Evolutionary conservation across 30 jellyfish, hydroid and myxozoan genomes (phyloP).

Genomic region (Aurelia sp.): DNA sequence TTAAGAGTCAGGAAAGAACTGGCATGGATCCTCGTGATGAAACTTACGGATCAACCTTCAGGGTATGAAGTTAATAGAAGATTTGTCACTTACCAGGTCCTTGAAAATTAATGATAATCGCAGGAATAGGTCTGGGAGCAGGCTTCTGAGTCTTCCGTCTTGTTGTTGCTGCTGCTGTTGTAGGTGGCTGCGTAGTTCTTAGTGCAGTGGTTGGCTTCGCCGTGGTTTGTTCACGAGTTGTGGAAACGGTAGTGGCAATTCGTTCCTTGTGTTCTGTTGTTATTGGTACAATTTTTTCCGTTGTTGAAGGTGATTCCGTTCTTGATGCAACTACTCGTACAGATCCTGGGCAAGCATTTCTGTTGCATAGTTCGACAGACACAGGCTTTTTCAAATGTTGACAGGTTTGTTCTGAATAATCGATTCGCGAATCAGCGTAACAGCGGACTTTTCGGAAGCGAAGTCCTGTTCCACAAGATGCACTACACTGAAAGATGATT

Average conservation of each 20-base stretch:
- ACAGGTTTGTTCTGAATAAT: slow-evolving; percentile 76
- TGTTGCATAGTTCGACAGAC: slow-evolving; percentile 68
- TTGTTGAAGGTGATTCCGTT: too few relatives aligned
- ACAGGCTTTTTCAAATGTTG: slow-evolving; percentile 60
- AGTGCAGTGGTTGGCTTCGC: slow-evolving; percentile 19
- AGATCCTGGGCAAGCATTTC: slow-evolving; percentile 48
- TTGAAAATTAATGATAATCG: slow-evolving; percentile 43
- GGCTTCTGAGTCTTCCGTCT: slow-evolving; percentile 19
- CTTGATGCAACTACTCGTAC: not conserved
- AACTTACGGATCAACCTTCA: too few relatives aligned
- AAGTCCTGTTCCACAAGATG: slow-evolving; percentile 84
- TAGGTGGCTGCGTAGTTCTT: slow-evolving; percentile 1
- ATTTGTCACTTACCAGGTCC: slow-evolving; percentile 71
- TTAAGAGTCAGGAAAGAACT: too few relatives aligned
- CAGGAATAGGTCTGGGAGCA: slow-evolving; percentile 54
- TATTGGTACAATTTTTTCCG: too few relatives aligned
- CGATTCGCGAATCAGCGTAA: slow-evolving; percentile 90
- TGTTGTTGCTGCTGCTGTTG: slow-evolving; percentile 12
- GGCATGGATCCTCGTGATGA: too few relatives aligned
- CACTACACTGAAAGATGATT: slow-evolving; percentile 78
- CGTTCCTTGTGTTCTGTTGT: too few relatives aligned
- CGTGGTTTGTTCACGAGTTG: slow-evolving; percentile 10
- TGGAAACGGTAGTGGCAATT: not conserved
- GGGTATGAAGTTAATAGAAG: not conserved
- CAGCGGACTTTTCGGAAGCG: slow-evolving; percentile 89